Evolutionary conservation across 2,888 invertebrate genomes (phyloP).

Genomic region (Monopis laevigella): DNA sequence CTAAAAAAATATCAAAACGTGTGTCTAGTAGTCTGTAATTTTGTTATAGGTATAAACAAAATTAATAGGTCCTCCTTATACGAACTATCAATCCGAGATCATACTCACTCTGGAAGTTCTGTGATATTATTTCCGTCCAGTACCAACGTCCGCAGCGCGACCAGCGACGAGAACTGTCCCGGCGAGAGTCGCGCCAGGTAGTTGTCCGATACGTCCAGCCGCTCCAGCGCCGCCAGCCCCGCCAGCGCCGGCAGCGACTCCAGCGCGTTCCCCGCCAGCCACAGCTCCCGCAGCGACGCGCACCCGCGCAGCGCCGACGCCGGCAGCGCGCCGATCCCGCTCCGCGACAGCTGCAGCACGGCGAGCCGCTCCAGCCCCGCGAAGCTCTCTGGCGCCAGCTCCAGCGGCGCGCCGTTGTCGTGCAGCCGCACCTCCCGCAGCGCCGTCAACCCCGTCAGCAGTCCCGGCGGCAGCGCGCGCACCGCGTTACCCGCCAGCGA

Average conservation of each 20-base stretch:
- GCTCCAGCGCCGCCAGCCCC: conserved; percentile 13
- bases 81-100: too few relatives aligned
- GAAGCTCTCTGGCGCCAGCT: background rate
- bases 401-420: background rate
- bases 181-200: background rate
- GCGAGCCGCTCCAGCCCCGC: background rate
- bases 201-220: background rate
- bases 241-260: background rate
- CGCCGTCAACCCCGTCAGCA: background rate
- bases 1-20: too few relatives aligned
- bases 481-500: conserved; percentile 14
- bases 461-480: conserved; percentile 9
- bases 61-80: too few relatives aligned
- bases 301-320: background rate
- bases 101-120: background rate
- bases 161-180: background rate
- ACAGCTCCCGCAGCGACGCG: background rate
- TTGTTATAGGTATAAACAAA: background rate
- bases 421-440: conserved; percentile 11
- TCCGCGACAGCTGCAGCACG: conserved; percentile 4
- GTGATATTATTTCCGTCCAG: conserved; percentile 1
- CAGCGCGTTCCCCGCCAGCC: conserved; percentile 8
- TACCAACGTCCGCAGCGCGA: background rate
- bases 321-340: background rate
- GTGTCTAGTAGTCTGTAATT: background rate